Evolutionary conservation across 1,140 invertebrate genomes (phyloP).

Genomic region (Contarinia nasturtii): DNA sequence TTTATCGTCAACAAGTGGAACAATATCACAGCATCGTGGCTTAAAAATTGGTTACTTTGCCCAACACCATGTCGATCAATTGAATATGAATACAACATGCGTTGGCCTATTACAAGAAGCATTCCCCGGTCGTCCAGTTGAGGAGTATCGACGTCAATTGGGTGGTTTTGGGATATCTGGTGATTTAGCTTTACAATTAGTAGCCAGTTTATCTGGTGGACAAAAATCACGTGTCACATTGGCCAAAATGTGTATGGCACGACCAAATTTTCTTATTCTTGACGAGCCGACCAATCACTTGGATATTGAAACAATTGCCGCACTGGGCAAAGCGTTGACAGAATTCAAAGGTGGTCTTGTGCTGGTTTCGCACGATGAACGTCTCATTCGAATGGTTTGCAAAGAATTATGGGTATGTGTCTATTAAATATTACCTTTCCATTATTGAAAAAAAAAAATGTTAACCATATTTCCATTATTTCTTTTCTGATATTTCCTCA

Average conservation of each 20-base stretch:
- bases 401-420: constrained; percentile 91
- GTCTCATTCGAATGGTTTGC: constrained; percentile 90
- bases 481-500: too few relatives aligned
- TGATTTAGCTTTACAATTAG: constrained; percentile 78
- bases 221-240: constrained; percentile 98
- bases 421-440: too few relatives aligned
- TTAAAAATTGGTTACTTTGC: constrained; percentile 97
- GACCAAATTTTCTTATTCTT: constrained; percentile 90
- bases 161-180: constrained; percentile 94
- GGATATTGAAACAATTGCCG: constrained; percentile 97
- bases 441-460: too few relatives aligned
- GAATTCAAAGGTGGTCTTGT: constrained; percentile 95
- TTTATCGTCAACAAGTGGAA: constrained; percentile 64
- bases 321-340: constrained; percentile 79
- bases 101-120: constrained; percentile 73
- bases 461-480: too few relatives aligned
- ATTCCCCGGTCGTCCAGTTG: constrained; percentile 76
- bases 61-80: constrained; percentile 96
- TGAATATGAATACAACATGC: constrained; percentile 81
- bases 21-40: constrained; percentile 71
- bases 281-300: constrained; percentile 95
- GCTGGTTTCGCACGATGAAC: constrained; percentile 96
- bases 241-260: constrained; percentile 78
- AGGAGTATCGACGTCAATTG: constrained; percentile 85
- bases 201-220: constrained; percentile 83